phyloP scores from a whole-genome alignment of 2,888 invertebrate genomes.

The Leucozona laternaria region DNA sequence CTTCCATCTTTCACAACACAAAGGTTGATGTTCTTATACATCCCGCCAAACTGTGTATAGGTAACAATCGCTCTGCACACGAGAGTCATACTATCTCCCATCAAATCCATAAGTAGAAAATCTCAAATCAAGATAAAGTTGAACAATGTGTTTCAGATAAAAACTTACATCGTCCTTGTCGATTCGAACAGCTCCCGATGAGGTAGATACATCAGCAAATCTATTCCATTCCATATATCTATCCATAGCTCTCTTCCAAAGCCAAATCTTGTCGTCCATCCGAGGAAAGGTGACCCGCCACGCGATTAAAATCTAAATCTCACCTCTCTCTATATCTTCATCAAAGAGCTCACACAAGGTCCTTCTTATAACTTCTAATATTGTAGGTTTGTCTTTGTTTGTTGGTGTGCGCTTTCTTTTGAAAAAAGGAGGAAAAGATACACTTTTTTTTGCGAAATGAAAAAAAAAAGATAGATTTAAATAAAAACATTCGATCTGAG shows the following conservation, averaged over 20 bases:
- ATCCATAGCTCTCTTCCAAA: constrained; percentile 22
- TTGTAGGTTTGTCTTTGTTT: constrained; percentile 46
- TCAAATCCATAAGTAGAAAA: constrained; percentile 70
- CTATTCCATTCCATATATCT: constrained; percentile 13
- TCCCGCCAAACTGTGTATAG: constrained; percentile 38
- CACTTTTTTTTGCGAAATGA: constrained; percentile 26
- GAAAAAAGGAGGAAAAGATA: constrained; percentile 44
- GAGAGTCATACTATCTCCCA: constrained; percentile 63
- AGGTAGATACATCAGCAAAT: constrained; percentile 24
- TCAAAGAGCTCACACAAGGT: constrained; percentile 41
- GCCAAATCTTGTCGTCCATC: constrained; percentile 34
- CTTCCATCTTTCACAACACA: constrained; percentile 34
- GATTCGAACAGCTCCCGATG: constrained; percentile 36
- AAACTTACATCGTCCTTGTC: constrained; percentile 55
- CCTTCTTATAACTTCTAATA: constrained; percentile 33
- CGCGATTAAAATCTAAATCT: constrained; percentile 74
- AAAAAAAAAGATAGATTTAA: constrained; percentile 49
- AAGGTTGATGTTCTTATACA: constrained; percentile 27
- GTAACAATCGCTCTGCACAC: constrained; percentile 63
- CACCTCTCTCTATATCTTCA: constrained; percentile 44
- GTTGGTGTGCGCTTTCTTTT: constrained; percentile 56
- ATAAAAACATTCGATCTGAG: constrained; percentile 67
- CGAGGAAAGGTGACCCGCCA: constrained; percentile 68
- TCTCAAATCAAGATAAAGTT: constrained; percentile 62
- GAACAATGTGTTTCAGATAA: constrained; percentile 58